Conservation (phyloP, 2,888 invertebrate species). For the Prenolepis imparis region DNA sequence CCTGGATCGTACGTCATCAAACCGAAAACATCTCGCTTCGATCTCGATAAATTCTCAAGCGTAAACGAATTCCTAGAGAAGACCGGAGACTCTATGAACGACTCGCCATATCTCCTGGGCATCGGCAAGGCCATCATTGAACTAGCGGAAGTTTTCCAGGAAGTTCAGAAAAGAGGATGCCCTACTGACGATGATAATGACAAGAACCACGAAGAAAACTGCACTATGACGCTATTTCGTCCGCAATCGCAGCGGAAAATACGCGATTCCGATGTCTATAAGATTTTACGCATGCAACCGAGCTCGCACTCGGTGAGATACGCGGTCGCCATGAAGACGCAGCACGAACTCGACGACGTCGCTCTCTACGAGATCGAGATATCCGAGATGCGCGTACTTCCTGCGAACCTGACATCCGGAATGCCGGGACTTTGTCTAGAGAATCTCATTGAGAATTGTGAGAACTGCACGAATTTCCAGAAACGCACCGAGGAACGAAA, state of each 20-base stretch:
- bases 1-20: conserved; percentile 81
- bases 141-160: conserved; percentile 75
- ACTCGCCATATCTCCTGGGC: conserved; percentile 81
- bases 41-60: conserved; percentile 69
- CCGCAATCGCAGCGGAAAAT: conserved; percentile 69
- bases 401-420: conserved; percentile 71
- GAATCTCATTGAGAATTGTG: conserved; percentile 75
- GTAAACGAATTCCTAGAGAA: conserved; percentile 72
- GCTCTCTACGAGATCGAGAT: conserved; percentile 76
- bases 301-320: conserved; percentile 79
- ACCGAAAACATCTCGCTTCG: conserved; percentile 74
- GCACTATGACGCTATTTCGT: conserved; percentile 76
- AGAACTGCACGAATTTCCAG: conserved; percentile 80
- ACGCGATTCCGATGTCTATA: conserved; percentile 79
- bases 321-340: conserved; percentile 70
- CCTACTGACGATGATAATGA: conserved; percentile 45
- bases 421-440: conserved; percentile 78
- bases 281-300: conserved; percentile 77
- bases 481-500: conserved; percentile 37
- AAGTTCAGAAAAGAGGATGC: conserved; percentile 74
- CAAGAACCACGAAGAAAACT: conserved; percentile 56
- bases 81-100: conserved; percentile 70
- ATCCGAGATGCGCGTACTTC: conserved; percentile 66
- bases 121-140: conserved; percentile 82
- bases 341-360: conserved; percentile 72